Percentiles rank a stretch among this genome's conserved stretches.
Conservation (phyloP, 1,140 invertebrate genomes). For the Nephila pilipes region DNA sequence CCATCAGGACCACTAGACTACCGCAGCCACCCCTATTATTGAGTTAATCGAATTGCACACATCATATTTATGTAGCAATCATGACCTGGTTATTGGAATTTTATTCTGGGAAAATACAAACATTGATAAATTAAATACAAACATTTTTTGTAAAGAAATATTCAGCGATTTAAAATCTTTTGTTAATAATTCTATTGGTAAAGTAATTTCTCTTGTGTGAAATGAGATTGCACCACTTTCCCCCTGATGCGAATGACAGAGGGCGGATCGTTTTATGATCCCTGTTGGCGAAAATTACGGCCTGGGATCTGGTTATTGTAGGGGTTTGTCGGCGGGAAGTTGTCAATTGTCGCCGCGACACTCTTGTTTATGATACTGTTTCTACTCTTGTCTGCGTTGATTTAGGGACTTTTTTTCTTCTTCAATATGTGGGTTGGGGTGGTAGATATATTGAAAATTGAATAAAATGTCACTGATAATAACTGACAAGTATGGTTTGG, state of each 20-base stretch:
- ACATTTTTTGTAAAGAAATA: too few relatives aligned
- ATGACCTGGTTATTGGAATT: too few relatives aligned
- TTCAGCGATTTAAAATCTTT: too few relatives aligned
- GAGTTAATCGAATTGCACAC: too few relatives aligned
- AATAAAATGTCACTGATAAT: background rate
- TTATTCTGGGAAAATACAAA: too few relatives aligned
- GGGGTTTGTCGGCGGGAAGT: constrained; percentile 54
- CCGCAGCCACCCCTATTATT: too few relatives aligned
- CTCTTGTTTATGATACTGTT: constrained; percentile 56
- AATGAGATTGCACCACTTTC: constrained; percentile 1
- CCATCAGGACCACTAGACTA: too few relatives aligned
- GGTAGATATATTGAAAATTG: background rate
- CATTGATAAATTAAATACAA: too few relatives aligned
- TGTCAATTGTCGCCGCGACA: constrained; percentile 57
- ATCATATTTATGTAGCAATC: too few relatives aligned
- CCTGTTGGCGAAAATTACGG: constrained; percentile 27
- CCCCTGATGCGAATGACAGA: background rate
- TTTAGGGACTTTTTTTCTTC: constrained; percentile 10
- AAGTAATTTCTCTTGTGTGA: background rate
- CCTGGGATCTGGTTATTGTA: constrained; percentile 38
- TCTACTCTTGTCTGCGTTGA: constrained; percentile 45
- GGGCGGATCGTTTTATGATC: constrained; percentile 18
- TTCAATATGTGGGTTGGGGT: background rate
- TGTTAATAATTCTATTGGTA: too few relatives aligned
- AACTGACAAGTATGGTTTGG: background rate